These are phyloP conservation scores for Ephydatia muelleri DNA, from an alignment of 37 sponge, comb jelly and placozoan species.

Conservation along the genomic window DNA sequence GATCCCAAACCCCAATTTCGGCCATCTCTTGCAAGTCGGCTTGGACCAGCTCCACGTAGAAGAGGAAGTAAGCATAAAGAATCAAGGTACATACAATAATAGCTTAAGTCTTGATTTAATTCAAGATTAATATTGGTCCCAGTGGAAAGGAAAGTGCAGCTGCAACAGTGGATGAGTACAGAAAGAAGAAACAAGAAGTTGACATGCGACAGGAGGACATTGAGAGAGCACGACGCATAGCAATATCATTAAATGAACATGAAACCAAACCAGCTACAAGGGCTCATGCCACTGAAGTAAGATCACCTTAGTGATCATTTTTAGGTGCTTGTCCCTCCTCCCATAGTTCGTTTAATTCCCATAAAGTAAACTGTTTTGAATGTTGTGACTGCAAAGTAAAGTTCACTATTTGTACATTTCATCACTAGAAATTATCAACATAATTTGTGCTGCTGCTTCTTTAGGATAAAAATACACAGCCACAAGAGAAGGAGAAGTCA, in stretches of 20 bases:
- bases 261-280: not conserved
- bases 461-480: too few relatives aligned
- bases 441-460: too few relatives aligned
- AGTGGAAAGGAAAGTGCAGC: conserved; percentile 21
- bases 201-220: not conserved
- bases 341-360: not conserved
- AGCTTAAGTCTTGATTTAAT: not conserved
- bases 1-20: conserved; percentile 8
- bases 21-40: conserved; percentile 30
- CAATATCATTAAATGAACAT: not conserved
- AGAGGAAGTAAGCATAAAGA: not conserved
- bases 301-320: too few relatives aligned
- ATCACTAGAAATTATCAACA: too few relatives aligned
- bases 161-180: conserved; percentile 25
- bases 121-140: not conserved
- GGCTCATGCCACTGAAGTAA: not conserved
- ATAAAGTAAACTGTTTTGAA: too few relatives aligned
- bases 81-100: not conserved
- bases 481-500: not conserved
- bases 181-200: conserved; percentile 12
- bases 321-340: not conserved
- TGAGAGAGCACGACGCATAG: not conserved
- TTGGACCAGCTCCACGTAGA: conserved; percentile 21
- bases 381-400: too few relatives aligned
- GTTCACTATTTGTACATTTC: too few relatives aligned